Base-by-base conservation (phyloP, 1,140 invertebrate genomes). In the Drosophila ogumai region DNA sequence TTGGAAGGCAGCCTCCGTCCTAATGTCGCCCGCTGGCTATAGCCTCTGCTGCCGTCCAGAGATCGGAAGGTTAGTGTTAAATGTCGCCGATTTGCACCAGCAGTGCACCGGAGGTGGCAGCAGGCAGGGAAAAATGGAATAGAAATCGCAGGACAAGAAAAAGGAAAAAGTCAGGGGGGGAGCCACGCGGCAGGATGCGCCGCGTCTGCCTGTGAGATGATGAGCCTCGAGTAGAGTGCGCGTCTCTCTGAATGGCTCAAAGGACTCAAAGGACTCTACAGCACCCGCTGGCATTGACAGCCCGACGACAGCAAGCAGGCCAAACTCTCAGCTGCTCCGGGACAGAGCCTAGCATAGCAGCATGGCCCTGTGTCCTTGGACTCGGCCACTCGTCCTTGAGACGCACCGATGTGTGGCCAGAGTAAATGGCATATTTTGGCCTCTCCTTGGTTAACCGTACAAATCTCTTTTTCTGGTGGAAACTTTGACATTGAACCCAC, bases 401-500 rank as follows among this genome's bases (percentile, higher is more conserved):
- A 50, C 34, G 6, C 34, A 36, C 36, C 40, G 63, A 82, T 86
- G 75, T 86, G 82, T 86, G 82, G 82, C 82, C 82, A 86, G 54
- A 36, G 75, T 90, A 90, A 90, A 90, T 90, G 81, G 71, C 63
- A 86, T 90, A 90, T 90, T 90, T 90, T 90, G 85, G 85, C 81
- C 86, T 66, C 59, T 85, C 78, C 86, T 55, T 84, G 81, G 86
- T 90, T 90, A 90, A 88, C 86, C 85, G 66, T 87, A 75, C 52
- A 50, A 32, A 32, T 50, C 36, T 61, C 32, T 19, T 25, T 36
- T 36, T 6, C 32, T 25, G 59, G 32, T 46, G 25, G 59, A 61
- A 64, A 34, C 47, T 44, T 58, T 74, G 77, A 15, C 77, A 71
- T 80, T 81, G 77, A 77, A 17, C 22, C 1, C 17, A 25, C 10